A percentile compares a stretch with the other conserved stretches of the same genome.
Conservation (phyloP, 2,888 invertebrate species). For the Crossocerus cetratus region DNA sequence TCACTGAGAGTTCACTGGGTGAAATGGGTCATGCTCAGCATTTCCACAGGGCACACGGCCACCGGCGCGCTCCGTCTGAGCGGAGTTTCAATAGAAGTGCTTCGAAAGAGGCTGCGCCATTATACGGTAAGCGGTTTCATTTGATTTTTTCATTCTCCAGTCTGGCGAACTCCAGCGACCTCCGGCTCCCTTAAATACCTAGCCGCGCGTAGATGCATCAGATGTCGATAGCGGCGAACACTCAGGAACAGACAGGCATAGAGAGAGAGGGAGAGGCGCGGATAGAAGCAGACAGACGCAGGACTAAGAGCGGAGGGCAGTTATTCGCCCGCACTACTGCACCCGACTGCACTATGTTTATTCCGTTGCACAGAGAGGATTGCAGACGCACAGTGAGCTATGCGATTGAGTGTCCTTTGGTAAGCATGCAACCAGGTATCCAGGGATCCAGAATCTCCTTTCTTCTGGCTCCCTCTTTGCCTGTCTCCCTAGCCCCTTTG, state of each 20-base stretch:
- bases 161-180: background rate
- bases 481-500: conserved; percentile 10
- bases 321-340: too few species aligned
- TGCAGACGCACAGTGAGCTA: conserved; percentile 38
- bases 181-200: background rate
- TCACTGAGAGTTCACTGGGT: background rate
- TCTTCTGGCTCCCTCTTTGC: conserved; percentile 10
- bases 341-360: too few species aligned
- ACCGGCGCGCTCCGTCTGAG: background rate
- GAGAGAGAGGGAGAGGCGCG: background rate
- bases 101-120: background rate
- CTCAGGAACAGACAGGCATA: background rate
- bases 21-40: background rate
- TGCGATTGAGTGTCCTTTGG: conserved; percentile 56
- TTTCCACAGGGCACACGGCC: background rate
- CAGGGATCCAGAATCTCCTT: conserved; percentile 46
- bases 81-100: background rate
- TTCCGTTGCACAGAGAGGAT: conserved; percentile 5
- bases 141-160: conserved; percentile 2
- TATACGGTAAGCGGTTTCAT: background rate
- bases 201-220: background rate
- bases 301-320: conserved; percentile 1
- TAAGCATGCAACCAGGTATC: conserved; percentile 46
- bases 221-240: background rate
- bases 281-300: background rate